These are phyloP conservation scores for Toxotes jaculatrix DNA, from an alignment of 2,113 vertebrate species.

Conservation along the genomic window DNA sequence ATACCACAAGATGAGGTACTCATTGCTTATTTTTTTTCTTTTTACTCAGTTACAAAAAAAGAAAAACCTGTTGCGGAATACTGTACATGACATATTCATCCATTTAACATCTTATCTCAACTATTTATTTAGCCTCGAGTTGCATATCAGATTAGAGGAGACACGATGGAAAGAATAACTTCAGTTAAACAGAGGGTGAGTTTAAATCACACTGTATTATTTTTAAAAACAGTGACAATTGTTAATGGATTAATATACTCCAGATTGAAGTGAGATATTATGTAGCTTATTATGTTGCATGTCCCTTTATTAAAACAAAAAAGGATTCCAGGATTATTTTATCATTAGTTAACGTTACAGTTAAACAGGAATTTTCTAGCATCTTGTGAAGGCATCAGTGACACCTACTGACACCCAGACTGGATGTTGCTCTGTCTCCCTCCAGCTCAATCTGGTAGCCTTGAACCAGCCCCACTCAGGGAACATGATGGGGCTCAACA, in stretches of 20 bases:
- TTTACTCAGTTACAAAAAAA: neutral
- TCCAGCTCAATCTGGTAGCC: conserved; percentile 92
- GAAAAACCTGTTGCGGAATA: neutral
- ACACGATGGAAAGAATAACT: conserved; percentile 60
- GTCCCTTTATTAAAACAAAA: too few species aligned
- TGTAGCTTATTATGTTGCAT: too few species aligned
- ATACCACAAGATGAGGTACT: conserved; percentile 82
- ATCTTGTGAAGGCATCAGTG: neutral
- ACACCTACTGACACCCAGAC: neutral
- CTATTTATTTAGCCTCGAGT: conserved; percentile 60
- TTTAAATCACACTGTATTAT: neutral
- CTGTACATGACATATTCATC: neutral
- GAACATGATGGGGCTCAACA: conserved; percentile 83
- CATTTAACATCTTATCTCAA: neutral
- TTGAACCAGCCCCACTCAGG: conserved; percentile 92
- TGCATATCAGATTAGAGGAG: conserved; percentile 64
- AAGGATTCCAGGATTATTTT: neutral
- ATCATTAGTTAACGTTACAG: neutral
- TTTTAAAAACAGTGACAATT: neutral
- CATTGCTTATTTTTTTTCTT: rapidly evolving
- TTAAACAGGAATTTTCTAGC: neutral
- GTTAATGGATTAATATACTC: neutral
- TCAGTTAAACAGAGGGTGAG: conserved; percentile 67
- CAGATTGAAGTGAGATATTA: neutral
- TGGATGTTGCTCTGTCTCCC: neutral